phyloP scores from a whole-genome alignment of 2,113 vertebrate genomes.

The Prochilodus magdalenae region DNA sequence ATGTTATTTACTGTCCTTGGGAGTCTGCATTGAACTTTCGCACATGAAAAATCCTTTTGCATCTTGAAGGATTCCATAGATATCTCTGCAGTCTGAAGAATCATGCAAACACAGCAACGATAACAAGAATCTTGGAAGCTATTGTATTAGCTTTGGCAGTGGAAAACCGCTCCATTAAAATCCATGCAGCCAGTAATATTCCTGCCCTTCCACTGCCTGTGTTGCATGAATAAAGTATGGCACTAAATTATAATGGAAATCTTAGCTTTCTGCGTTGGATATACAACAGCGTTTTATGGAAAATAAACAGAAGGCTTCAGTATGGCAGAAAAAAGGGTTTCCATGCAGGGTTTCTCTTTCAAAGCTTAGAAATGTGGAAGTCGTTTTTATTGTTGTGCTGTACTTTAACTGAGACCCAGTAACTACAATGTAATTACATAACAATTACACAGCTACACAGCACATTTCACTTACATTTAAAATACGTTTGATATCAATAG shows the following conservation, averaged over 20 bases:
- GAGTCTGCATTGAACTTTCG: neutral
- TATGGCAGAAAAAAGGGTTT: too few species aligned
- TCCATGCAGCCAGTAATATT: constrained; percentile 4
- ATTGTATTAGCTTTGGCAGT: constrained; percentile 33
- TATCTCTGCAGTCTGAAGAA: neutral
- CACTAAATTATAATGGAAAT: constrained; percentile 27
- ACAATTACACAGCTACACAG: neutral
- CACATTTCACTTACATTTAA: neutral
- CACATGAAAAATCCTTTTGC: neutral
- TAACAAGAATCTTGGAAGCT: constrained; percentile 15
- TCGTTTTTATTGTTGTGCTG: neutral
- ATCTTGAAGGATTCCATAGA: constrained; percentile 19
- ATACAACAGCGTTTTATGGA: neutral
- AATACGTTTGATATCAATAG: neutral
- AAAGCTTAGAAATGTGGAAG: neutral
- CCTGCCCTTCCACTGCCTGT: neutral
- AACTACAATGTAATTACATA: neutral
- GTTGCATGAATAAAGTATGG: constrained; percentile 27
- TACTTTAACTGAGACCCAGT: neutral
- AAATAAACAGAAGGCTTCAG: neutral
- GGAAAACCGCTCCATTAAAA: constrained; percentile 30
- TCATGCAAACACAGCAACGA: constrained; percentile 4
- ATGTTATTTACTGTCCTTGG: neutral
- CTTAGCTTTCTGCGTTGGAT: constrained; percentile 9
- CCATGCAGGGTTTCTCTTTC: constrained; percentile 24